Evolutionary conservation across 1,140 invertebrate species (phyloP), one percentile per base, ranked within the genome.

Genomic region (Catajapyx aquilonaris): DNA sequence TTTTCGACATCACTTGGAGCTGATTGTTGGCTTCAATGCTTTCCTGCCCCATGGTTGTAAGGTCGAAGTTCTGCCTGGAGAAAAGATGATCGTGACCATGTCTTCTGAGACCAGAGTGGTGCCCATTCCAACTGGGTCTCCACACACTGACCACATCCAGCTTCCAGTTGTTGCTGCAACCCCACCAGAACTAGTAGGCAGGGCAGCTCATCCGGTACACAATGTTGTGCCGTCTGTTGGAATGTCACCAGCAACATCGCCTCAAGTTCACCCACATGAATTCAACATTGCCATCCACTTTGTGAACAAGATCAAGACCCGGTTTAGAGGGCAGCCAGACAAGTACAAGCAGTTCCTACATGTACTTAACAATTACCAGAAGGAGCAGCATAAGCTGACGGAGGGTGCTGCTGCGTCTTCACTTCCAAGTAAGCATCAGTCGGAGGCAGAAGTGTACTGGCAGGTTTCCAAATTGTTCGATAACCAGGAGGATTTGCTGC

Each of bases 241-340:
- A 22, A 10, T 38, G 31, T 22, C 32, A 35, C 36, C 41, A 28
- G n/a, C 10, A 10, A 19, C 32, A 4, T 19, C 20, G 5, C 7
- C 15, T 11, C 32, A 34, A 17, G 9, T 76, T 52, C 87, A 93
- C 56, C 90, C 90, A 1, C 90, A 96, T 11, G 90, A 97, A 59
- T 97, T 97, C 56, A 96, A 97, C 62, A 90, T 96, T 62, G 93
- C 94, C 28, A 95, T 98, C 44, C 94, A 93, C 53, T 97, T 97
- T 60, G 93, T 97, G 35, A 98, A 97, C 61, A 98, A 97, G 64
- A 97, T 98, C 43, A 97, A 97, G 85, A 88, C 87, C 59, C 84
- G 91, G 34, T 97, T 96, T 61, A 85, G 88, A 66, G 78, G 81
- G 1, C 86, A 96, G 51, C 93, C 93, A 40, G 90, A 96, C 49